These are phyloP conservation scores for Gibbula magus DNA, from an alignment of 2,888 invertebrate genomes.

Conservation along the genomic window DNA sequence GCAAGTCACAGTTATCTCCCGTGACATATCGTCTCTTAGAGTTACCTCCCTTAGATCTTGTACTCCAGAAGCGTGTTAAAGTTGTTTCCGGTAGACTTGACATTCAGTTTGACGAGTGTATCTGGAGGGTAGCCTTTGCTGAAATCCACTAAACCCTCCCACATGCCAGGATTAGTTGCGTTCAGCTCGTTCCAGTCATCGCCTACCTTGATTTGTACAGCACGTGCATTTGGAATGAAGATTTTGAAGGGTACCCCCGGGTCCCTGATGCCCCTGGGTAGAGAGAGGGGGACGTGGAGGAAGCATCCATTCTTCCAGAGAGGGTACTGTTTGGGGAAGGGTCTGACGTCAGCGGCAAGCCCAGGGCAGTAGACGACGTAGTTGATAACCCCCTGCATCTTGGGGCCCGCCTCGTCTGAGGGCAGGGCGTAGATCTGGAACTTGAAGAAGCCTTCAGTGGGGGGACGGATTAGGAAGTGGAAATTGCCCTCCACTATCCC, in stretches of 20 bases:
- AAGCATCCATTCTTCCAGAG: slow-evolving; percentile 65
- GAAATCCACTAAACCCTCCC: slow-evolving; percentile 61
- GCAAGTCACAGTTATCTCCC: not conserved
- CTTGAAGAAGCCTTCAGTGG: slow-evolving; percentile 63
- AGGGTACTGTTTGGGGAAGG: slow-evolving; percentile 67
- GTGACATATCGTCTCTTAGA: not conserved
- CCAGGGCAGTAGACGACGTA: slow-evolving; percentile 51
- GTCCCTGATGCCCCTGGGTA: slow-evolving; percentile 54
- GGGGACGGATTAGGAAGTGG: slow-evolving; percentile 59
- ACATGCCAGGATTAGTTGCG: slow-evolving; percentile 51
- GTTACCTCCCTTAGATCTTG: slow-evolving; percentile 44
- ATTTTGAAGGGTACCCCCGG: slow-evolving; percentile 56
- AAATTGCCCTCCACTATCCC: slow-evolving; percentile 53
- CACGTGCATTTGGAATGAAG: slow-evolving; percentile 55
- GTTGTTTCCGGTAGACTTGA: slow-evolving; percentile 58
- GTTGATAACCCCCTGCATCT: slow-evolving; percentile 64
- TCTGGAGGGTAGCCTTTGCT: slow-evolving; percentile 52
- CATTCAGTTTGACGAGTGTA: slow-evolving; percentile 63
- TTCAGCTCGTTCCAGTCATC: slow-evolving; percentile 64
- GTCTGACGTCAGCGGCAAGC: slow-evolving; percentile 47
- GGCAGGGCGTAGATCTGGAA: slow-evolving; percentile 67
- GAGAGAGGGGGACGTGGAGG: slow-evolving; percentile 58
- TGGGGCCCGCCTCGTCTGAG: slow-evolving; percentile 60
- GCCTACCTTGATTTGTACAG: slow-evolving; percentile 63
- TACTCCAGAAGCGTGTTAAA: slow-evolving; percentile 65